phyloP scores from a whole-genome alignment of 2,888 invertebrate genomes.

The Glyphotaelius pellucidus region DNA sequence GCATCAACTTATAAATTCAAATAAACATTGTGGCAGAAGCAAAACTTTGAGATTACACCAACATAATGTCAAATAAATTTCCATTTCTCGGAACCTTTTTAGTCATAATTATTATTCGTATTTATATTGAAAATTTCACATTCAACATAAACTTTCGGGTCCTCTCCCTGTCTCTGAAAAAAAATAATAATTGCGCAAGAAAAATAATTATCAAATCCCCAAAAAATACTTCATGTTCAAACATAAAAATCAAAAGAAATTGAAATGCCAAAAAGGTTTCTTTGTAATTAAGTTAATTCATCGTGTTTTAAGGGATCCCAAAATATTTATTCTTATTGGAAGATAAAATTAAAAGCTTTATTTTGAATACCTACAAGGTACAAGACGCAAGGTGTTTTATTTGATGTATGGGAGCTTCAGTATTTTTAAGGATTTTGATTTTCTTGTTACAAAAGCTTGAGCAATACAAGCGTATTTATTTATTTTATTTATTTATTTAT shows the following conservation, averaged over 20 bases:
- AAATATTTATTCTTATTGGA: background rate
- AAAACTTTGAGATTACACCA: background rate
- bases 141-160: background rate
- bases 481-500: no score
- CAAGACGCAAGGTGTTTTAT: background rate
- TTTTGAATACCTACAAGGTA: background rate
- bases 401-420: background rate
- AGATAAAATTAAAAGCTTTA: background rate
- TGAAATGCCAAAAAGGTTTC: background rate
- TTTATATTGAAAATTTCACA: background rate
- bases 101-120: background rate
- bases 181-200: background rate
- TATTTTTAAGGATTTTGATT: background rate
- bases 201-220: background rate
- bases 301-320: background rate
- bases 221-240: background rate
- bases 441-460: background rate
- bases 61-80: background rate
- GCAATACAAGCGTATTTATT: no score
- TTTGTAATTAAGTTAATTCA: conserved; percentile 3
- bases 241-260: background rate
- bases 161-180: background rate
- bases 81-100: background rate
- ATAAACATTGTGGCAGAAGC: background rate
- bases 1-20: background rate